Percentiles rank a stretch among this genome's conserved stretches.
phyloP scores from a whole-genome alignment of 2,888 invertebrate species.

The Acrocyrtus sp. region DNA sequence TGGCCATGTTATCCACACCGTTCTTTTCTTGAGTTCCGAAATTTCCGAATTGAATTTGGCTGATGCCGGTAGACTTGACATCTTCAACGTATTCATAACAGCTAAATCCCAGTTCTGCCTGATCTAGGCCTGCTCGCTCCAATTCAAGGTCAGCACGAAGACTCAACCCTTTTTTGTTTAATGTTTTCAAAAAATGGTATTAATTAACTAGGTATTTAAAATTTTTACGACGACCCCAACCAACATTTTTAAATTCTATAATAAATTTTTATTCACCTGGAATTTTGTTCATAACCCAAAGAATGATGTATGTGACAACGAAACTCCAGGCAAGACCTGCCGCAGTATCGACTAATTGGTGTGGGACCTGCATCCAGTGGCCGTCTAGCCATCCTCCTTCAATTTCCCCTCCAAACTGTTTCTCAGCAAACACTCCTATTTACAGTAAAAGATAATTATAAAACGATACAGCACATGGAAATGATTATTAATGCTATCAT shows the following conservation, averaged over 20 bases:
- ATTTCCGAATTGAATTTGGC: slow-evolving; percentile 26
- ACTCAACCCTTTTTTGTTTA: slow-evolving; percentile 42
- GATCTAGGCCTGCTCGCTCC: slow-evolving; percentile 55
- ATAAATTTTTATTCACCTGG: too few species aligned
- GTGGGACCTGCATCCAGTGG: slow-evolving; percentile 32
- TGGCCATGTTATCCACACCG: slow-evolving; percentile 26
- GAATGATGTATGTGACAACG: slow-evolving; percentile 39
- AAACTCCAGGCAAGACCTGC: slow-evolving; percentile 49
- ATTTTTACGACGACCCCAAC: too few species aligned
- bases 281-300: slow-evolving; percentile 52
- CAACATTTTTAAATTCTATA: too few species aligned
- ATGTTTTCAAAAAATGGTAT: not conserved
- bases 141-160: slow-evolving; percentile 44
- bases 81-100: slow-evolving; percentile 58
- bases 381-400: slow-evolving; percentile 48
- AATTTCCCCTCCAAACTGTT: slow-evolving; percentile 37
- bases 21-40: slow-evolving; percentile 21
- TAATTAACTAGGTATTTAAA: not conserved
- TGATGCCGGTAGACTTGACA: slow-evolving; percentile 22
- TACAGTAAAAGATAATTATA: too few species aligned
- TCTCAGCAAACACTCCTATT: slow-evolving; percentile 58
- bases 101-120: slow-evolving; percentile 55
- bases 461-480: too few species aligned
- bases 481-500: too few species aligned
- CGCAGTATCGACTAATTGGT: slow-evolving; percentile 36